These are phyloP conservation scores for Puma concolor DNA, from an alignment of 2,113 vertebrate species.

Conservation along the genomic window DNA sequence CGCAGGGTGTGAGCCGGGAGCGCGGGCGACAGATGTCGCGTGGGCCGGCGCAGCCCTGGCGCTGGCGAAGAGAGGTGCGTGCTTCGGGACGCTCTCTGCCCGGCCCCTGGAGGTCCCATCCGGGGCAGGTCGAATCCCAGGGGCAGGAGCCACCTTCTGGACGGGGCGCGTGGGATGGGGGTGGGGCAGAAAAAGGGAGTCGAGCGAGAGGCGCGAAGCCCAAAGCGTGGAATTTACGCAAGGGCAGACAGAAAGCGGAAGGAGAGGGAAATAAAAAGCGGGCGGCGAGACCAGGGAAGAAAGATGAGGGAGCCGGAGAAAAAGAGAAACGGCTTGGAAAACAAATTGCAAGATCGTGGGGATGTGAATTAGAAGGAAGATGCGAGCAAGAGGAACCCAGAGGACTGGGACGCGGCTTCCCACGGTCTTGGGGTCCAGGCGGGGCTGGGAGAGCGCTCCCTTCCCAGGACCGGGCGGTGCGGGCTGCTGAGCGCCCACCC, in stretches of 20 bases:
- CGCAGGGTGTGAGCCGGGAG: slow-evolving; percentile 75
- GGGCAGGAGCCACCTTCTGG: background rate
- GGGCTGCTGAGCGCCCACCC: too few relatives aligned
- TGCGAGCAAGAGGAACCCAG: background rate
- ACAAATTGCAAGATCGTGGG: background rate
- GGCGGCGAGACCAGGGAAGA: background rate
- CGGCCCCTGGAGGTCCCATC: background rate
- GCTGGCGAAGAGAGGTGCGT: slow-evolving; percentile 44
- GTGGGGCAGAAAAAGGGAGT: background rate
- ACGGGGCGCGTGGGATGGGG: background rate
- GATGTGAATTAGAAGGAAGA: background rate
- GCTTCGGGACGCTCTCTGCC: slow-evolving; percentile 31
- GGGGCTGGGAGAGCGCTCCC: background rate
- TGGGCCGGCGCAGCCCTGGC: slow-evolving; percentile 66
- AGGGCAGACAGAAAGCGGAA: background rate
- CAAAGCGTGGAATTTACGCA: background rate
- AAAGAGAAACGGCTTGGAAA: background rate
- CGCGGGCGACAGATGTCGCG: slow-evolving; percentile 77
- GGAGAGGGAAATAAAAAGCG: background rate
- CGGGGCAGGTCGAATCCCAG: background rate
- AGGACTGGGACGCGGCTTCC: background rate
- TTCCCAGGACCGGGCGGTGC: background rate
- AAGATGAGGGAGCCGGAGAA: background rate
- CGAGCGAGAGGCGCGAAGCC: background rate
- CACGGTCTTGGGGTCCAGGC: background rate